phyloP scores from a whole-genome alignment of 2,113 vertebrate genomes.

The Haemorhous mexicanus region DNA sequence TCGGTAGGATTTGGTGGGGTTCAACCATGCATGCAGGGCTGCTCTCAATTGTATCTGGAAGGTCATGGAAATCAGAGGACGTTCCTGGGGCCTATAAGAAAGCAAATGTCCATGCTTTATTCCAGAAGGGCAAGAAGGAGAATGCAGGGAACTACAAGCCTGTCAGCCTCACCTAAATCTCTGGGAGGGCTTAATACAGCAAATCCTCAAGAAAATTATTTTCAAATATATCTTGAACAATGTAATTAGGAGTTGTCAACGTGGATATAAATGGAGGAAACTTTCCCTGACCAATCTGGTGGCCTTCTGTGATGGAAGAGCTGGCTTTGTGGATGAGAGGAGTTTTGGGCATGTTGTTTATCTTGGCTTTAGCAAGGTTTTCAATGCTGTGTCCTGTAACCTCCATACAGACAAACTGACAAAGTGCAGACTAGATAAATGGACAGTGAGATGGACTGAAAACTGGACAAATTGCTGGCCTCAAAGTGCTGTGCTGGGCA shows the following conservation, averaged over 20 bases:
- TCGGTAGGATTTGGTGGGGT: not conserved
- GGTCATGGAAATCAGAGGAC: not conserved
- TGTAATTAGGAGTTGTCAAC: not conserved
- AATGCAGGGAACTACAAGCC: not conserved
- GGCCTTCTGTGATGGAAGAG: not conserved
- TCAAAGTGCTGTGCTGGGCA: not conserved
- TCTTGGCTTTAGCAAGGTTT: not conserved
- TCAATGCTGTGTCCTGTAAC: not conserved
- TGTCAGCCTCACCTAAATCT: not conserved
- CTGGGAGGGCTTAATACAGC: not conserved
- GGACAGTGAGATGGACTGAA: not conserved
- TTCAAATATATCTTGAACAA: not conserved
- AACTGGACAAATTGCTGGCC: not conserved
- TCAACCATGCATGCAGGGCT: not conserved
- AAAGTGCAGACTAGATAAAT: not conserved
- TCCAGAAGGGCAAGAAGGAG: not conserved
- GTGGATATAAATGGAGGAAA: not conserved
- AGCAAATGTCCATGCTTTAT: not conserved
- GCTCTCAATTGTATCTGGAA: not conserved
- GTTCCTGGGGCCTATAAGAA: not conserved
- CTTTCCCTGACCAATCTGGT: not conserved
- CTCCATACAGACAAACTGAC: not conserved
- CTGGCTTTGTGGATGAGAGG: not conserved
- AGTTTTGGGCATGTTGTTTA: not conserved
- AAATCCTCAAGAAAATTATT: not conserved